Base-by-base conservation (phyloP, 2,113 vertebrate species). In the Chlorodrepanis virens region DNA sequence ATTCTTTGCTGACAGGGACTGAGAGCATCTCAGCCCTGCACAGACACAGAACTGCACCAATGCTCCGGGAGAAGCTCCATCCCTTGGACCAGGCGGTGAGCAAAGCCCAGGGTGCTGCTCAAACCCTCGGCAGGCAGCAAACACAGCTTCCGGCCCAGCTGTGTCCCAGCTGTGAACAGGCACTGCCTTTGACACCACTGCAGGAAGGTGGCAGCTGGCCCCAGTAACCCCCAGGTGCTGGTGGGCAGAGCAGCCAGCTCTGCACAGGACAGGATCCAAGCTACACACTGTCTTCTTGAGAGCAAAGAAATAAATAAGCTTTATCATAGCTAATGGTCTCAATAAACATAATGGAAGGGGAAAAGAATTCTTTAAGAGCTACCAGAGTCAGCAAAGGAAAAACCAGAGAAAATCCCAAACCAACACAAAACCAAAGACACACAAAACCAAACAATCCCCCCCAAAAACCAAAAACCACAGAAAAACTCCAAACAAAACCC, bases 181-280 rank as follows among this genome's bases (percentile, higher is more conserved):
- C 72, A 12, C 28, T 23, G 40, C 37, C 40, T n/a, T 44, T 33
- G 27, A n/a, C 56, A 29, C 8, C 39, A 12, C 1, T 15, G 45
- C 35, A n/a, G 33, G 19, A 39, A 42, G 13, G 24, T 2, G 71
- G 31, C 17, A 35, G 24, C 11, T 5, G 2, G 25, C 25, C 14
- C 60, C 14, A 14, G 23, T 6, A 93, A n/a, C 21, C 5, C 42
- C 25, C 0, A 0, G 33, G 14, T 0, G 8, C 29, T 39, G 14
- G 13, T 7, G 20, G 8, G 4, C 64, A 44, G 29, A 27, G 33
- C 39, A n/a, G 40, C 14, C 4, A 11, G 29, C 35, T 21, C 25
- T 4, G 10, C 21, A 15, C 49, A 42, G 33, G 3, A 39, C 2
- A 19, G 10, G 13, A 71, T 11, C 19, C 19, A 47, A 69, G 23